Evolutionary conservation across 2,888 invertebrate genomes (phyloP).

Genomic region (Oscheius sp.): DNA sequence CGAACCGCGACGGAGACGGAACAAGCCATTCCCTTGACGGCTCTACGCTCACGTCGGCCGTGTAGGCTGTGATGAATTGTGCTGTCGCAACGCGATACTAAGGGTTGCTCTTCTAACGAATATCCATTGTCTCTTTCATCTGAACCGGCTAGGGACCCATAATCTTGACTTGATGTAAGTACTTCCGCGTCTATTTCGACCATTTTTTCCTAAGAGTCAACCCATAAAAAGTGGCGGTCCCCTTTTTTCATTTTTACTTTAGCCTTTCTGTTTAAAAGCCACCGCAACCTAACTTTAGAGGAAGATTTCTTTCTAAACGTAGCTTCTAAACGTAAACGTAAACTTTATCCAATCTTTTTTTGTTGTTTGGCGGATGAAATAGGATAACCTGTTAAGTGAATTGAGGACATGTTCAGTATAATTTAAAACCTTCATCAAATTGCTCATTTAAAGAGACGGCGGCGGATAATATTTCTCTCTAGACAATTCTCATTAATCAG

Average conservation of each 20-base stretch:
- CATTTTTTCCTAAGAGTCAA: neutral
- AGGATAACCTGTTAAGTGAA: too few species aligned
- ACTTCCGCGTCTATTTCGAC: neutral
- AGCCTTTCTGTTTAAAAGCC: too few species aligned
- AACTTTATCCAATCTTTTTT: too few species aligned
- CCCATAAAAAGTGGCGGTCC: neutral
- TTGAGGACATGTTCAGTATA: too few species aligned
- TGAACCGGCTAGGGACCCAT: slow-evolving; percentile 22
- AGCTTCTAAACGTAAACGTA: too few species aligned
- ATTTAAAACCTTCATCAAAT: too few species aligned
- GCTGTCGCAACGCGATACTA: slow-evolving; percentile 27
- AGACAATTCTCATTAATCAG: too few species aligned
- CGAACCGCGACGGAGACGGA: slow-evolving; percentile 21
- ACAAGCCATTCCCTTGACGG: slow-evolving; percentile 34
- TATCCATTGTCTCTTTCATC: slow-evolving; percentile 29
- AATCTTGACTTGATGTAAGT: slow-evolving; percentile 1
- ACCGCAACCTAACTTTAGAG: too few species aligned
- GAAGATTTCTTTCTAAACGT: too few species aligned
- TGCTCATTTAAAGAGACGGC: too few species aligned
- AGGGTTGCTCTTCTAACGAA: slow-evolving; percentile 16
- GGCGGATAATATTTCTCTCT: too few species aligned
- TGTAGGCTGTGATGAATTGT: slow-evolving; percentile 32
- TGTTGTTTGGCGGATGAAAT: too few species aligned
- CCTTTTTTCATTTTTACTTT: neutral
- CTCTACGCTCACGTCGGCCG: slow-evolving; percentile 20